Conservation (phyloP, 64 coral and sea anemone species). For the Dendrophyllia cribrosa region DNA sequence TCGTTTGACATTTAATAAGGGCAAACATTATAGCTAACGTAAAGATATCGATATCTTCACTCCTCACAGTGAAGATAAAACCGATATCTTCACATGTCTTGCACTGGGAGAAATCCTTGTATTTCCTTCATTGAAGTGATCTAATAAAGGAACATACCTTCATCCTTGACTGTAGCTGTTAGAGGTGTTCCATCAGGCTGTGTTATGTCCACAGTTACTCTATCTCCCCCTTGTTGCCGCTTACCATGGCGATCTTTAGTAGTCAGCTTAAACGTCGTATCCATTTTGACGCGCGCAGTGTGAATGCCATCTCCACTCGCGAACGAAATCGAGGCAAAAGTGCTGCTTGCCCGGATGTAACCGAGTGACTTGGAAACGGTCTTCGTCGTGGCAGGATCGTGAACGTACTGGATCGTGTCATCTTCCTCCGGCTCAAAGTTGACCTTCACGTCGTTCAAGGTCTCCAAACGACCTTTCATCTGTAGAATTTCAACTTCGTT, state of each 20-base stretch:
- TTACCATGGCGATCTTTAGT: constrained; percentile 95
- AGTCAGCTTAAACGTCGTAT: constrained; percentile 86
- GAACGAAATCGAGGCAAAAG: constrained; percentile 97
- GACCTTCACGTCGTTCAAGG: constrained; percentile 78
- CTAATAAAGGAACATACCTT: constrained; percentile 53
- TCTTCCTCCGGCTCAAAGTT: constrained; percentile 96
- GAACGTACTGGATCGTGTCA: constrained; percentile 91
- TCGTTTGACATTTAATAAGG: too few relatives aligned
- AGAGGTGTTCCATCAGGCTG: constrained; percentile 87
- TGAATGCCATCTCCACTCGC: constrained; percentile 93
- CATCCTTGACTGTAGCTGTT: constrained; percentile 75
- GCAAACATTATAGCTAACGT: too few relatives aligned
- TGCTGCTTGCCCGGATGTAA: constrained; percentile 87
- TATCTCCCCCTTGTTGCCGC: constrained; percentile 86
- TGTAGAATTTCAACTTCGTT: constrained; percentile 94
- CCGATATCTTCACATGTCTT: too few relatives aligned
- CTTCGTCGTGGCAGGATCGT: constrained; percentile 64
- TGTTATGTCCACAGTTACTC: constrained; percentile 79
- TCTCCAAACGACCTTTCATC: constrained; percentile 88
- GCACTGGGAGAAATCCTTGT: too few relatives aligned
- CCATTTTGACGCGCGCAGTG: constrained; percentile 92
- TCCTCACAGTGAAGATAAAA: too few relatives aligned
- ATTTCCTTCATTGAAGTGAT: too few relatives aligned
- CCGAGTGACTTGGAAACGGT: constrained; percentile 82
- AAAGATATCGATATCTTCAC: too few relatives aligned